Percentiles rank a stretch among this genome's conserved stretches.
Conservation (phyloP, 2,797 vertebrate species). For the Amazonetta brasiliensis region DNA sequence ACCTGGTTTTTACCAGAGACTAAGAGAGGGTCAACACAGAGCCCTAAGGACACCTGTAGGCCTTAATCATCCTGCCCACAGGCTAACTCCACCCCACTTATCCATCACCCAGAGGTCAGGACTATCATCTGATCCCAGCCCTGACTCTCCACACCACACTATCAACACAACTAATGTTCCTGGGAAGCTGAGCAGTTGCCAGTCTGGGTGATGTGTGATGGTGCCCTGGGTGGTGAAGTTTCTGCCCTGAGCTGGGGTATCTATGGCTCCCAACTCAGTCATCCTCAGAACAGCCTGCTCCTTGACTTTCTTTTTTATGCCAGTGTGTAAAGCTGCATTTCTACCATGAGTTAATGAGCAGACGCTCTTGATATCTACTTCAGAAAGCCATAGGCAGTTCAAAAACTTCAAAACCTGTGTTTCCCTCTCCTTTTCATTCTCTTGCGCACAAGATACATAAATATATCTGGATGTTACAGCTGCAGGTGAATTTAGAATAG, state of each 20-base stretch:
- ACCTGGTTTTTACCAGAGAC: neutral
- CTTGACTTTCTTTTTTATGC: neutral
- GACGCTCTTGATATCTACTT: neutral
- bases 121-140: neutral
- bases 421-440: neutral
- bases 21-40: neutral
- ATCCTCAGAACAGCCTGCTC: neutral
- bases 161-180: neutral
- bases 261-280: accelerated
- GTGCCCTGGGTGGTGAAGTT: neutral
- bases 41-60: too few species aligned
- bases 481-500: neutral
- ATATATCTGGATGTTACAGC: neutral
- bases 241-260: neutral
- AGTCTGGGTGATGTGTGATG: neutral
- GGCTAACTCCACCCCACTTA: neutral
- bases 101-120: neutral
- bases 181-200: neutral
- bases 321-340: neutral
- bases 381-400: neutral
- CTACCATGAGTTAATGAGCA: neutral
- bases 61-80: neutral
- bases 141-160: accelerated
- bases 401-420: neutral
- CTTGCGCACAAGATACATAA: neutral